Percentiles rank a stretch among this genome's conserved stretches.
Conservation (phyloP, 2,888 invertebrate genomes). For the Caenorhabditis wallacei region DNA sequence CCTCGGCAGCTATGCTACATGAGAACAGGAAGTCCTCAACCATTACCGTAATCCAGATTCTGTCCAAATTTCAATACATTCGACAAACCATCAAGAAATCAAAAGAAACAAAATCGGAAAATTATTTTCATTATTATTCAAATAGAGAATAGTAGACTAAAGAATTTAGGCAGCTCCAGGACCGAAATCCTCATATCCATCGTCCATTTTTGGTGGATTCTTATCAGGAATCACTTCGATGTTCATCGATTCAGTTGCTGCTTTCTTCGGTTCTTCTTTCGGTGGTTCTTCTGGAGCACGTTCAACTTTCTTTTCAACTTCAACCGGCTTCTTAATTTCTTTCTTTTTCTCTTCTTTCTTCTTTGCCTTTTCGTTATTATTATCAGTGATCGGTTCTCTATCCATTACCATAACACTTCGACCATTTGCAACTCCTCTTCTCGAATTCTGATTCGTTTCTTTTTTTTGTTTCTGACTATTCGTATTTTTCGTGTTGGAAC, state of each 20-base stretch:
- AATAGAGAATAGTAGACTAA: background rate
- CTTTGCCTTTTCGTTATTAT: background rate
- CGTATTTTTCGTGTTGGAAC: background rate
- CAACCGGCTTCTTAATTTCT: slow-evolving; percentile 6
- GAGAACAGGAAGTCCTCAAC: too few species aligned
- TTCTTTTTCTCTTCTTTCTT: slow-evolving; percentile 10
- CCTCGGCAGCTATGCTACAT: too few species aligned
- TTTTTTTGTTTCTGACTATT: slow-evolving; percentile 17
- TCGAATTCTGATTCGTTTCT: slow-evolving; percentile 17
- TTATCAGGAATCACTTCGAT: slow-evolving; percentile 31
- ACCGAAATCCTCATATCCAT: slow-evolving; percentile 43
- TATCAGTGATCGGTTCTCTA: slow-evolving; percentile 16
- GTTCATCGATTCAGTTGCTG: background rate
- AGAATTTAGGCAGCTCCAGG: slow-evolving; percentile 20
- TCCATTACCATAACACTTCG: slow-evolving; percentile 27
- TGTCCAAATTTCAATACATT: too few species aligned
- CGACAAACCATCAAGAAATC: too few species aligned
- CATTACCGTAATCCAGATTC: too few species aligned
- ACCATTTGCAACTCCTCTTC: background rate
- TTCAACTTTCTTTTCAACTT: slow-evolving; percentile 16
- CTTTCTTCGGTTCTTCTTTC: background rate
- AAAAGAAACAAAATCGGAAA: too few species aligned
- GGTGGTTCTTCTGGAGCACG: background rate
- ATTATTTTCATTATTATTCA: background rate
- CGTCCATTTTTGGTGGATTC: slow-evolving; percentile 44